Conservation (phyloP, 2,113 vertebrate species). For the Amphilophus citrinellus region DNA sequence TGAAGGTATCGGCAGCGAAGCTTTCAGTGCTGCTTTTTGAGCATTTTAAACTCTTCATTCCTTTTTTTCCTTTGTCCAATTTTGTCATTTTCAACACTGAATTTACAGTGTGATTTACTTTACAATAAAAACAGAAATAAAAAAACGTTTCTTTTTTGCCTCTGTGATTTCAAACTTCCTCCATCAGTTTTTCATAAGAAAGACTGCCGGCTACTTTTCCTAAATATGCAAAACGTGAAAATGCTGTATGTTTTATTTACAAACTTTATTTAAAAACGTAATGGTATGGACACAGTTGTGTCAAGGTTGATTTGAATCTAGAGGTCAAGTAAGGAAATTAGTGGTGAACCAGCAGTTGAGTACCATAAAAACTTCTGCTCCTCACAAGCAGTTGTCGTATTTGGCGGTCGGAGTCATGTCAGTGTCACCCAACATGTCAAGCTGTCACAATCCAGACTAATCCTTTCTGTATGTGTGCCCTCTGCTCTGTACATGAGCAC, state of each 20-base stretch:
- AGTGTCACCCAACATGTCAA: conserved; percentile 40
- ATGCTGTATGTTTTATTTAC: neutral
- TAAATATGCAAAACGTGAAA: neutral
- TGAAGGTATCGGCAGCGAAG: neutral
- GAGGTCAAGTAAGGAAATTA: neutral
- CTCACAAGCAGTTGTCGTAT: conserved; percentile 37
- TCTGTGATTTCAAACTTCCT: neutral
- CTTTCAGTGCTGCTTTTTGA: neutral
- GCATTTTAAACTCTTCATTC: neutral
- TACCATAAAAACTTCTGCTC: neutral
- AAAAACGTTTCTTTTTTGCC: neutral
- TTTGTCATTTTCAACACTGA: neutral
- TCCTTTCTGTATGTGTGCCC: conserved; percentile 46
- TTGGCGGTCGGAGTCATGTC: conserved; percentile 29
- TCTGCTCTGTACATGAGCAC: neutral
- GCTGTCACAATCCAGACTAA: conserved; percentile 63
- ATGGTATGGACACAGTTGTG: neutral
- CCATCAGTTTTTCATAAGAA: neutral
- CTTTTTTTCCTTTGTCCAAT: neutral
- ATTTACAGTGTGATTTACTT: neutral
- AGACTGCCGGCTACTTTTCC: neutral
- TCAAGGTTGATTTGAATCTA: too few relatives aligned
- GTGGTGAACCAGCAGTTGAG: neutral
- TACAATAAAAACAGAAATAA: neutral
- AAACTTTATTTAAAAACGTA: neutral